Base-by-base conservation (phyloP, 2,797 vertebrate species). In the Lates japonicus region DNA sequence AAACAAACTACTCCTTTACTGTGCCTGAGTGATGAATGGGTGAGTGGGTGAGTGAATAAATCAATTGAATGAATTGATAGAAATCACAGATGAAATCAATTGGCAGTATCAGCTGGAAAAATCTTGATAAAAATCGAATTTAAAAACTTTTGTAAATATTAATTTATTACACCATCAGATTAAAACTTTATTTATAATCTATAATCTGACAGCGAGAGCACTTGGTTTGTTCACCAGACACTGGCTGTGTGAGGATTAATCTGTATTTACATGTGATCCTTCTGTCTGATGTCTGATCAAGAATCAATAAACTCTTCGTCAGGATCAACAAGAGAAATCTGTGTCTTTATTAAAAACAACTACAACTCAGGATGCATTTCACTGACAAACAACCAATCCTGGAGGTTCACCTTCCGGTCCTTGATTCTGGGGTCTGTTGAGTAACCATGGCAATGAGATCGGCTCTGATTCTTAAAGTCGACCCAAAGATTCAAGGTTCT, bases 51-150 rank as follows among this genome's bases (percentile, higher is more conserved):
- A 8, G 7, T 37, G 37, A 37, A 29, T 29, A 1, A 37, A 37
- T 37, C n/a, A 6, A 9, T 7, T 37, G 37, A 7, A 54, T 57
- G 19, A 29, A 2, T 4, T 31, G n/a, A 4, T 29, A 29, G 1
- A 29, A 29, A 29, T 29, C 25, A 29, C 25, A 29, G 25, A 29
- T 29, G 25, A 37, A 7, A 48, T 44, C 29, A 35, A 44, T n/a
- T 54, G 73, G 62, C 57, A 81, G 68, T 82, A 76, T 62, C 13
- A 20, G 9, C 51, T 68, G 25, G 62, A 39, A 7, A 41, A 74
- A n/a, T 20, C 58, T 74, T 58, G 65, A 69, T 58, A n/a, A 59
- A n/a, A n/a, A 61, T 33, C 11, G 13, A 11, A 63, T 59, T 58
- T 46, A 8, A 46, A 44, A n/a, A 0, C 22, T 55, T 41, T 51